Evolutionary conservation across 2,113 vertebrate genomes (phyloP).

Genomic region (Drymodes brunneopygia): DNA sequence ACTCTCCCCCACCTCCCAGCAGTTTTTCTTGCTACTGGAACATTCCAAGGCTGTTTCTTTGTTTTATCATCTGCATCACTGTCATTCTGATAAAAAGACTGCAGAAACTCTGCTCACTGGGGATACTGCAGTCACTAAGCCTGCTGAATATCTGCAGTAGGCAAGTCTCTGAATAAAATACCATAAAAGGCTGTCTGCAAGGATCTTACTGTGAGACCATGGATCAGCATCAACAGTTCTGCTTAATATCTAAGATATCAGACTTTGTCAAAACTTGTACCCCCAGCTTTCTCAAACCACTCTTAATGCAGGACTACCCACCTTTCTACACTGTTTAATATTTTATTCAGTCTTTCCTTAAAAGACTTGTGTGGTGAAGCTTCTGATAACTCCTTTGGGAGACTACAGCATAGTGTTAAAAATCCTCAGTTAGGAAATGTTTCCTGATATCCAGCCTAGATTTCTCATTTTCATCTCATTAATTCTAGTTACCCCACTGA

Average conservation of each 20-base stretch:
- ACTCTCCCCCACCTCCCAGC: neutral
- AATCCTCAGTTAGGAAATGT: neutral
- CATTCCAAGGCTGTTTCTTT: conserved; percentile 6
- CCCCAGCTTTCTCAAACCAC: neutral
- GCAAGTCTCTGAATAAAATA: conserved; percentile 17
- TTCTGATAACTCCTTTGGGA: conserved; percentile 25
- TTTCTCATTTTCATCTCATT: conserved; percentile 57
- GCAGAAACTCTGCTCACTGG: conserved; percentile 26
- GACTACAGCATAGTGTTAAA: neutral
- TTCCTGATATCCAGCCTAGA: conserved; percentile 49
- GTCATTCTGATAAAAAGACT: conserved; percentile 31
- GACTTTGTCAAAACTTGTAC: neutral
- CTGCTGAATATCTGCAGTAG: conserved; percentile 25
- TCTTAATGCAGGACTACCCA: neutral
- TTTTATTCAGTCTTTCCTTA: neutral
- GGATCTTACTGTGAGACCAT: neutral
- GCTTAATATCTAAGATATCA: neutral
- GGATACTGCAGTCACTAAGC: conserved; percentile 33
- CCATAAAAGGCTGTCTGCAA: conserved; percentile 43
- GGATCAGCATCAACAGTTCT: neutral
- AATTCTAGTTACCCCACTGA: conserved; percentile 47
- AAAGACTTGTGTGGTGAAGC: neutral
- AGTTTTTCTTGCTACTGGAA: neutral
- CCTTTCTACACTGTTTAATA: neutral
- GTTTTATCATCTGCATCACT: conserved; percentile 28